Evolutionary conservation across 2,797 vertebrate species (phyloP), one percentile per base, ranked within the genome.

Genomic region (Enteromius unitaeniatus): DNA sequence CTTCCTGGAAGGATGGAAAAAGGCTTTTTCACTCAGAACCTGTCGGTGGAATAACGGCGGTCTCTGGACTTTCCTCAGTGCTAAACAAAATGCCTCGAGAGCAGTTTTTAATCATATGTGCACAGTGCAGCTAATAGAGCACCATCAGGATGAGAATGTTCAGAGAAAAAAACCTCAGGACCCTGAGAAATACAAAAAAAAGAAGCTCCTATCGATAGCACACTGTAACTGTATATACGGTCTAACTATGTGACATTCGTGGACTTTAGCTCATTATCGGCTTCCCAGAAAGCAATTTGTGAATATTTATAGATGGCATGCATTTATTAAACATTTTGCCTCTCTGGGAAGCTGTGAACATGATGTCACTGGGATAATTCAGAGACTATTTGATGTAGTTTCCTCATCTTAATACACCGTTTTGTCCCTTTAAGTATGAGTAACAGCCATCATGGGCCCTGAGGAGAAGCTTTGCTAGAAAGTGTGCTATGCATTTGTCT

Each of bases 1-100:
- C 88, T 93, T 28, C 92, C 94, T 49, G 91, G 92, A 82, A 91
- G 92, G 11, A 88, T 92, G 80, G 94, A 94, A 87, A 93, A 91
- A 81, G 90, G 93, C n/a, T 85, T 94, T 87, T 88, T 94, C 14
- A 60, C 93, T 76, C 92, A 89, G 67, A 93, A 94, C 85, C 91
- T 93, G 90, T 91, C 93, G 86, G 88, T 91, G 84, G 93, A 94
- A 64, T 94, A 86, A 94, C 17, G 7, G 34, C 1, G 11, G 10
- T 21, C 58, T 64, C 21, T 73, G 28, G 45, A 53, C 69, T 26
- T 42, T 17, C n/a, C 62, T 23, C 14, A 34, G 3, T 49, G 6
- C 14, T 28, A 2, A 62, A 34, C 6, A 5, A 40, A 60, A 31
- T 19, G 37, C 79, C 67, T 60, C 51, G 65, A n/a, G 14, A 80